Evolutionary conservation across 2,888 invertebrate species (phyloP), one percentile per base, ranked within the genome.

Genomic region (Cataglyphis livida): DNA sequence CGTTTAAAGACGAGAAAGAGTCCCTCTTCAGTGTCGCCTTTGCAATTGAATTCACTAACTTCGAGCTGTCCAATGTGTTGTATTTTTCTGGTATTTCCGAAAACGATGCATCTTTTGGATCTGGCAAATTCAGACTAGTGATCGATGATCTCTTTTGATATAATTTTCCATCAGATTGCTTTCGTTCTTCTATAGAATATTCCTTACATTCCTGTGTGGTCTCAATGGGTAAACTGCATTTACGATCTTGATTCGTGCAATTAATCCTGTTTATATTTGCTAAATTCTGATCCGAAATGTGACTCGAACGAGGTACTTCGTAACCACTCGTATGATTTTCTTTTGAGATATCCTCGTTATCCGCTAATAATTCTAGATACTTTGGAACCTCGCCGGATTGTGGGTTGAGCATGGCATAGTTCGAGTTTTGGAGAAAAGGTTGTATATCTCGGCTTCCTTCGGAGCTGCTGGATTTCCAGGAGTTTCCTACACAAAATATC

Each of bases 351-450:
- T 91, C 91, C 12, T 93, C 93, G 85, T 95, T 95, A 90, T 96
- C 96, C 91, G 96, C 96, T 92, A 97, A 95, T 68, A 97, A 94
- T 93, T 97, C 97, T 75, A 97, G 94, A 93, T 97, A 97, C 91
- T 97, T 96, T 0, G 96, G 96, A 51, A 95, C 90, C 75, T 89
- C 90, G 5, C 87, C 68, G 35, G 92, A 84, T 71, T 92, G 89
- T 9, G 87, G 84, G 0, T 83, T 79, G 6, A 85, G 86, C 44
- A 90, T 91, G 32, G 90, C 89, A 65, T 90, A 92, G 82, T 90
- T 89, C 25, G 92, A 92, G 84, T 93, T 93, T 65, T 95, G 93
- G 10, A 95, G 93, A 79, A 95, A 95, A 1, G 95, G 95, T 28
- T 95, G 95, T 89, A 95, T 93, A 83, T 95, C 95, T 83, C 95